Percentiles rank a stretch among this genome's conserved stretches.
Conservation (phyloP, 1,140 invertebrate species). For the Nasonia giraulti region DNA sequence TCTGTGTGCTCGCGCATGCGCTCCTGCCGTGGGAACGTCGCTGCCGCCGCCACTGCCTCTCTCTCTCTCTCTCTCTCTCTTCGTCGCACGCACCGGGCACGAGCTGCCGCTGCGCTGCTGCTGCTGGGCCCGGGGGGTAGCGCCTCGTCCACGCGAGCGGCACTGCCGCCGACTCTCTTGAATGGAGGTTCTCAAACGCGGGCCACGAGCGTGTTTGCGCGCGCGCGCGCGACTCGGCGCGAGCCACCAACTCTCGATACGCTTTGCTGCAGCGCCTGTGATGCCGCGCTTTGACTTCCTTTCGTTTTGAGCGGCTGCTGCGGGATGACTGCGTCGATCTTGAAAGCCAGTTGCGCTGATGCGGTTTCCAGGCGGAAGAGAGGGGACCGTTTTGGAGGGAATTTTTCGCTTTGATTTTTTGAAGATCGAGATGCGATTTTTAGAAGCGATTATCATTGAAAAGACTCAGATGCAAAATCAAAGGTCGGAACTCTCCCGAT, state of each 20-base stretch:
- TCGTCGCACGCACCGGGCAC: constrained; percentile 43
- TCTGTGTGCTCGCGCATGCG: constrained; percentile 60
- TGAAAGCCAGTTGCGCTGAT: no score
- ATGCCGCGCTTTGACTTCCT: background rate
- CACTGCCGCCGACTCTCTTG: background rate
- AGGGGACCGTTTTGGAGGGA: background rate
- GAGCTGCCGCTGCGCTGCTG: background rate
- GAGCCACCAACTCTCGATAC: no score
- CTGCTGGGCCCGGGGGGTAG: constrained; percentile 16
- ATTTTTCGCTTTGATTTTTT: no score
- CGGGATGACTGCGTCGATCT: no score
- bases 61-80: constrained; percentile 52
- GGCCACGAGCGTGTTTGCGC: constrained; percentile 8
- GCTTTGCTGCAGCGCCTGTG: no score
- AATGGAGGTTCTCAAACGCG: constrained; percentile 15
- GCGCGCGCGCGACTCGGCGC: background rate
- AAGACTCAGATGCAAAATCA: no score
- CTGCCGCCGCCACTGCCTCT: constrained; percentile 45
- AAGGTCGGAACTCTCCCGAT: no score
- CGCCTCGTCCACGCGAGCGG: constrained; percentile 36
- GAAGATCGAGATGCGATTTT: no score
- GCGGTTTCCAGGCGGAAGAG: background rate
- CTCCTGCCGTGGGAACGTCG: constrained; percentile 72
- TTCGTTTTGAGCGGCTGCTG: background rate
- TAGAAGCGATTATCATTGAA: no score